Percentiles rank a stretch among this genome's conserved stretches.
Conservation (phyloP, 2,888 invertebrate species). For the Perizoma affinitatum region DNA sequence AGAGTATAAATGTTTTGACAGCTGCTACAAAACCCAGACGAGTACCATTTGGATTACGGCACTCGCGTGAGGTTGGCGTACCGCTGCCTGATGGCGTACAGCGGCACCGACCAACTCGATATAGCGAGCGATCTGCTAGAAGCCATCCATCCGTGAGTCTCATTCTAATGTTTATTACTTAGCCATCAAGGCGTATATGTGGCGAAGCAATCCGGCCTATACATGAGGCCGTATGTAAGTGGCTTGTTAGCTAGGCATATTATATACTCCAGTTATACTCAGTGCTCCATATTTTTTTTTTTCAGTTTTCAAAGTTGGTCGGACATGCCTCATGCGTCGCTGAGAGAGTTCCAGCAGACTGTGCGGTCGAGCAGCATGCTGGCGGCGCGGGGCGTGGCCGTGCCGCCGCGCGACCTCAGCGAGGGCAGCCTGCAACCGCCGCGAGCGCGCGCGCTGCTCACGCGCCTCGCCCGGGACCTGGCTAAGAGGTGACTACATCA, state of each 20-base stretch:
- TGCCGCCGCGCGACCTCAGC: no score
- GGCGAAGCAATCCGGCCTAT: no score
- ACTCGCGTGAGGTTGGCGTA: constrained; percentile 85
- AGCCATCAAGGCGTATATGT: no score
- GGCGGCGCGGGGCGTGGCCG: constrained; percentile 73
- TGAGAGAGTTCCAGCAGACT: constrained; percentile 75
- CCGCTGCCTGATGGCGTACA: constrained; percentile 87
- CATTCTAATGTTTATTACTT: not conserved
- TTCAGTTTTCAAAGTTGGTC: no score
- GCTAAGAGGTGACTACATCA: no score
- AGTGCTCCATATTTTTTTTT: no score
- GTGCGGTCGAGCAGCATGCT: constrained; percentile 78
- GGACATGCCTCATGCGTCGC: no score
- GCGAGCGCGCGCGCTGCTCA: no score
- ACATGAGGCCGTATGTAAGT: no score
- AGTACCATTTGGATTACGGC: constrained; percentile 81
- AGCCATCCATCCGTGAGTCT: constrained; percentile 67
- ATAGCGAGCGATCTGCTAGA: constrained; percentile 85
- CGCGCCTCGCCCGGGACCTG: no score
- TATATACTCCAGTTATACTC: no score
- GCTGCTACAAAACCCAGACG: constrained; percentile 68
- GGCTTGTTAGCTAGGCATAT: constrained; percentile 32
- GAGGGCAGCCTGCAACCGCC: no score
- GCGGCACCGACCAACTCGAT: constrained; percentile 84
- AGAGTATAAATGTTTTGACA: constrained; percentile 31